A percentile compares a stretch with the other conserved stretches of the same genome.
Evolutionary conservation across 2,888 invertebrate genomes (phyloP).

Genomic region (Gandaritis pyraliata): DNA sequence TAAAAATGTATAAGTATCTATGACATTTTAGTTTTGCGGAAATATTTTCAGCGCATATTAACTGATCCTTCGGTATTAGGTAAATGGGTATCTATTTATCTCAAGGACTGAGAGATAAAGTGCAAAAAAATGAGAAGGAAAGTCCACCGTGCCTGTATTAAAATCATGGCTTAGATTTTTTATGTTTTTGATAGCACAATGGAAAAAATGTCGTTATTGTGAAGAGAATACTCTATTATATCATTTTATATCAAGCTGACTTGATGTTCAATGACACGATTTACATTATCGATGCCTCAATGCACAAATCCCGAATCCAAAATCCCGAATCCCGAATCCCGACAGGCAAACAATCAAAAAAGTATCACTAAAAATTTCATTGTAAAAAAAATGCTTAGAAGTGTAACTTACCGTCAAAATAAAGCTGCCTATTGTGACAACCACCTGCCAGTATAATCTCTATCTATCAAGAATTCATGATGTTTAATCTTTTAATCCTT

Average conservation of each 20-base stretch:
- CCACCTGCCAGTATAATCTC: conserved; percentile 16
- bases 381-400: not conserved
- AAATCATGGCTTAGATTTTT: too few species aligned
- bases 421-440: conserved; percentile 20
- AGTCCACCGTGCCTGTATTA: too few species aligned
- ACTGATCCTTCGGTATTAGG: too few species aligned
- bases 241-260: not conserved
- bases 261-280: not conserved
- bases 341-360: conserved; percentile 11
- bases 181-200: too few species aligned
- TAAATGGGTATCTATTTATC: too few species aligned
- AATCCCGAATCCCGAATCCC: conserved; percentile 12
- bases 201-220: not conserved
- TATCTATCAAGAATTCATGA: conserved; percentile 8
- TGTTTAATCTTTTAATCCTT: conserved; percentile 11
- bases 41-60: too few species aligned
- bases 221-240: not conserved
- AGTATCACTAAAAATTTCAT: conserved; percentile 14
- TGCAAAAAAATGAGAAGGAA: too few species aligned
- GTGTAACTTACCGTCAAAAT: conserved; percentile 23
- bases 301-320: conserved; percentile 10
- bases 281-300: conserved; percentile 6
- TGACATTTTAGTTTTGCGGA: too few species aligned
- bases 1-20: too few species aligned
- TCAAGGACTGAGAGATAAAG: too few species aligned